Conservation (phyloP, 2,797 vertebrate genomes). For the Girardinus metallicus region DNA sequence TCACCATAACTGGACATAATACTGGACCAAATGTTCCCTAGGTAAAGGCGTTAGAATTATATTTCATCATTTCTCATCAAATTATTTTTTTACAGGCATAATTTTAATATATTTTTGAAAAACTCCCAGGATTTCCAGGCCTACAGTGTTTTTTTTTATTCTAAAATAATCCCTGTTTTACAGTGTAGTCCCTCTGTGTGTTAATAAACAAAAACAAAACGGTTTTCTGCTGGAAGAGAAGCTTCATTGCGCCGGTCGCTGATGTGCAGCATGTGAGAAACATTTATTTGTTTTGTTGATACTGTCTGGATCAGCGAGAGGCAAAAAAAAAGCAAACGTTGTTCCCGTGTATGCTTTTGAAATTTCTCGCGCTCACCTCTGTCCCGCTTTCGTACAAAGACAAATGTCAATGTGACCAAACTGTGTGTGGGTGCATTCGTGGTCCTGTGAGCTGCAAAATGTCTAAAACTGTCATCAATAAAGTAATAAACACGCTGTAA, state of each 20-base stretch:
- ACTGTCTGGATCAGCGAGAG: conserved; percentile 3
- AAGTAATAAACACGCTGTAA: conserved; percentile 31
- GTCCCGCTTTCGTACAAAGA: conserved; percentile 45
- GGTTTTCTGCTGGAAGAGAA: neutral
- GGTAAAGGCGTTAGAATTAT: neutral
- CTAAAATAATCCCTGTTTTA: neutral
- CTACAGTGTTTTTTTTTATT: neutral
- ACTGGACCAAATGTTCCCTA: neutral
- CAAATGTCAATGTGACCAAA: conserved; percentile 41
- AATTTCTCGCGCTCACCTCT: conserved; percentile 29
- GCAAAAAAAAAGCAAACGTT: neutral
- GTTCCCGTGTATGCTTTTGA: conserved; percentile 35
- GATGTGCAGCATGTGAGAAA: neutral
- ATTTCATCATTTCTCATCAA: neutral
- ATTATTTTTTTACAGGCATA: neutral
- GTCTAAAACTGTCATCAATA: conserved; percentile 41
- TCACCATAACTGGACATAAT: neutral
- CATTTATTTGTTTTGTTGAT: conserved; percentile 1
- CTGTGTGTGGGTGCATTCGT: conserved; percentile 30
- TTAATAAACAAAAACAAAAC: neutral
- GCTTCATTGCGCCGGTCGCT: conserved; percentile 22
- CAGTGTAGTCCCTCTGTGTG: neutral
- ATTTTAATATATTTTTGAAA: neutral
- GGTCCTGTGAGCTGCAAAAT: conserved; percentile 50
- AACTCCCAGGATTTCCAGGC: neutral